Evolutionary conservation across 37 sponge, comb jelly and placozoan genomes (phyloP).

Genomic region (Oopsacas minuta): DNA sequence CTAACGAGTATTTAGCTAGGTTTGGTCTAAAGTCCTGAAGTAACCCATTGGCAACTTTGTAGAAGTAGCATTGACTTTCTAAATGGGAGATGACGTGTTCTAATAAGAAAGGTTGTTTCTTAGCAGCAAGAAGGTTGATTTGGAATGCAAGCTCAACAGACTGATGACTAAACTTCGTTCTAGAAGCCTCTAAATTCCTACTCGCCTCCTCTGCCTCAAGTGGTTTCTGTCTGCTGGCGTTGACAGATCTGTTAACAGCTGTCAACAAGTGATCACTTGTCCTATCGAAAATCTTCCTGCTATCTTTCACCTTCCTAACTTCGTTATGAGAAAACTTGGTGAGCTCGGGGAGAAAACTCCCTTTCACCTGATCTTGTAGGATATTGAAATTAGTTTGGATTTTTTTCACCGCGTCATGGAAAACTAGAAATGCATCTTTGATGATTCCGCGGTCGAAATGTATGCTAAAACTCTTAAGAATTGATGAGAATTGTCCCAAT

Average conservation of each 20-base stretch:
- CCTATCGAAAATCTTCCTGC: not conserved
- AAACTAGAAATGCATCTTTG: constrained; percentile 11
- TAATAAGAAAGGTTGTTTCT: not conserved
- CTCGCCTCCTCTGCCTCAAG: not conserved
- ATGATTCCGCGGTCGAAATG: not conserved
- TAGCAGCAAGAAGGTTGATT: constrained; percentile 8
- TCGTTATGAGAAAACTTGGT: not conserved
- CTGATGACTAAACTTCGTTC: not conserved
- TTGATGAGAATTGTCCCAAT: not conserved
- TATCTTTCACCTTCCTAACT: not conserved
- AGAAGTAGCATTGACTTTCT: constrained; percentile 7
- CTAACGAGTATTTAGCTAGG: not conserved
- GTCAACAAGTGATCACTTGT: not conserved
- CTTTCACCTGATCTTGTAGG: not conserved
- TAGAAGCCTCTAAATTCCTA: not conserved
- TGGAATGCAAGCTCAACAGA: constrained; percentile 14
- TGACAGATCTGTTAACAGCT: not conserved
- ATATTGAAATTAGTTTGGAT: constrained; percentile 14
- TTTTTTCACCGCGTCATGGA: constrained; percentile 1
- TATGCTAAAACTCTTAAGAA: not conserved
- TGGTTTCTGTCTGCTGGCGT: not conserved
- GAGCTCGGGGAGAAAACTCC: not conserved
- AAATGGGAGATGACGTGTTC: not conserved
- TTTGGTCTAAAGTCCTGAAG: not conserved
- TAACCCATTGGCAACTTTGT: constrained; percentile 1